These are phyloP conservation scores for Drosophila ustulata DNA, from an alignment of 2,888 invertebrate genomes.

Conservation along the genomic window DNA sequence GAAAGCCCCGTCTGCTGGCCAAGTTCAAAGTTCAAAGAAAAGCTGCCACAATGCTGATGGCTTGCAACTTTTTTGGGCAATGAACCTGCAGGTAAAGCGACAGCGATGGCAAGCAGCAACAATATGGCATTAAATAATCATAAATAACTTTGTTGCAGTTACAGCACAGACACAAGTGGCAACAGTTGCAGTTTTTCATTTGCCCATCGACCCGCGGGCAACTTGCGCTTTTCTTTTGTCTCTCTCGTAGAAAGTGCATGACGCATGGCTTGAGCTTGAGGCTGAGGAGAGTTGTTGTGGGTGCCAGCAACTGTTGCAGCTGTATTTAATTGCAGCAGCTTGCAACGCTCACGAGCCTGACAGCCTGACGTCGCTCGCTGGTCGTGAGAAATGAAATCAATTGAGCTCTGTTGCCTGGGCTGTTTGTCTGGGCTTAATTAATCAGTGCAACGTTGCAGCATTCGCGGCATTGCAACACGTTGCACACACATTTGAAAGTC, in stretches of 20 bases:
- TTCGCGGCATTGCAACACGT: conserved; percentile 16
- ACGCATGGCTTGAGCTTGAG: conserved; percentile 29
- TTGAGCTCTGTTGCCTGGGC: conserved; percentile 52
- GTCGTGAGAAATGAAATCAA: conserved; percentile 76
- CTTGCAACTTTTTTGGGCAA: conserved; percentile 66
- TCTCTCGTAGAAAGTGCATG: conserved; percentile 52
- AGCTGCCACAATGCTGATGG: conserved; percentile 38
- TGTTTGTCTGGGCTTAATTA: conserved; percentile 45
- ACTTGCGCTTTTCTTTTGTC: conserved; percentile 67
- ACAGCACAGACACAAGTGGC: conserved; percentile 39
- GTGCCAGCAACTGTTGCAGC: conserved; percentile 38
- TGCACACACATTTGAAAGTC: conserved; percentile 67
- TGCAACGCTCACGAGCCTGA: conserved; percentile 47
- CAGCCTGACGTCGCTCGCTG: conserved; percentile 46
- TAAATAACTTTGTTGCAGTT: conserved; percentile 66
- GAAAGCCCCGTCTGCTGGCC: conserved; percentile 58
- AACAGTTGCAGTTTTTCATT: conserved; percentile 14
- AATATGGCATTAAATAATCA: conserved; percentile 75
- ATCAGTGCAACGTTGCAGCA: conserved; percentile 43
- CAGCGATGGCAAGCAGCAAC: conserved; percentile 28
- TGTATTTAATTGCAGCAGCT: conserved; percentile 49
- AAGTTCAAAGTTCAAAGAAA: conserved; percentile 74
- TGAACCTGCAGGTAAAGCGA: conserved; percentile 58
- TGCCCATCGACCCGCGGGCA: conserved; percentile 58
- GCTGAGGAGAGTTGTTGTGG: conserved; percentile 11